Percentiles rank a stretch among this genome's conserved stretches.
phyloP scores from a whole-genome alignment of 1,140 invertebrate genomes.

The Triops cancriformis region DNA sequence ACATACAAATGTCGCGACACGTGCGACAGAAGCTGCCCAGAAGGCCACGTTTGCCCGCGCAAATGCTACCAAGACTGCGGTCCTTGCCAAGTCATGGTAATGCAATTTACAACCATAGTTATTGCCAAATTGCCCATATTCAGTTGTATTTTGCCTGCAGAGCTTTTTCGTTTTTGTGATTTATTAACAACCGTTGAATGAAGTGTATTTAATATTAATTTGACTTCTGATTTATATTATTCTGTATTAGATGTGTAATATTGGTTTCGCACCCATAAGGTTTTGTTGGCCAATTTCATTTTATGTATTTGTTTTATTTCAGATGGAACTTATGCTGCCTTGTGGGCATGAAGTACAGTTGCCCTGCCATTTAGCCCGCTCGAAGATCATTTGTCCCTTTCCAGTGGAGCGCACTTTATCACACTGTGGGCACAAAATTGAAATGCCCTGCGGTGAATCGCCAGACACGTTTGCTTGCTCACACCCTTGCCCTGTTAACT shows the following conservation, averaged over 20 bases:
- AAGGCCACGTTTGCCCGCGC: constrained; percentile 42
- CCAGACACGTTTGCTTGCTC: constrained; percentile 14
- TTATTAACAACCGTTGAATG: no score
- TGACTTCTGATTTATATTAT: no score
- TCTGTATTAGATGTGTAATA: no score
- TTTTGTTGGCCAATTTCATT: no score
- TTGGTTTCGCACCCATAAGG: no score
- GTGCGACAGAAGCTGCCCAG: constrained; percentile 40
- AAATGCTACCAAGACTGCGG: constrained; percentile 42
- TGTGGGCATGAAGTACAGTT: constrained; percentile 25
- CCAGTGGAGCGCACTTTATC: not conserved
- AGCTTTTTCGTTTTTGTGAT: no score
- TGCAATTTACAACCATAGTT: not conserved
- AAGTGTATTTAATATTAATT: no score
- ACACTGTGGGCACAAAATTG: constrained; percentile 20
- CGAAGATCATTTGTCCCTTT: not conserved
- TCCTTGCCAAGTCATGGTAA: not conserved
- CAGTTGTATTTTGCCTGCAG: no score
- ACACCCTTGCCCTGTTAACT: constrained; percentile 19
- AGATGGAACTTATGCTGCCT: constrained; percentile 19
- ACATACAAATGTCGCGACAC: constrained; percentile 25
- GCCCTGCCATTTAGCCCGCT: constrained; percentile 17
- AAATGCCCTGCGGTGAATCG: constrained; percentile 24
- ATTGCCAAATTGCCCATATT: no score
- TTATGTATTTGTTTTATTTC: not conserved